These are phyloP conservation scores for Scaptomyza flava DNA, from an alignment of 2,888 invertebrate genomes.

Conservation along the genomic window DNA sequence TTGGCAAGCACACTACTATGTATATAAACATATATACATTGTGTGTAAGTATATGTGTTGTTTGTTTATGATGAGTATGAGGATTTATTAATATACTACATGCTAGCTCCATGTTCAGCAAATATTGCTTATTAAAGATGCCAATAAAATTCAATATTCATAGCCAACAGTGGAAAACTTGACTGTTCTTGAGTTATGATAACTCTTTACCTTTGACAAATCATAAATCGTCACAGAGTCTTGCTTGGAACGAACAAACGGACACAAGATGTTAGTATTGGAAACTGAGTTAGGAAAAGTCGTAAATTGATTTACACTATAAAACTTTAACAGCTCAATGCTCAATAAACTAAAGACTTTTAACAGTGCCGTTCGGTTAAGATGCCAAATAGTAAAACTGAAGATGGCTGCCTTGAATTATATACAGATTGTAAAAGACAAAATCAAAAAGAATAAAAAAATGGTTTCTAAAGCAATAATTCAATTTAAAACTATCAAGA, in stretches of 20 bases:
- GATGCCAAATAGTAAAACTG: neutral
- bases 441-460: neutral
- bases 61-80: slow-evolving; percentile 34
- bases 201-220: slow-evolving; percentile 1
- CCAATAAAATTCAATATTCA: slow-evolving; percentile 8
- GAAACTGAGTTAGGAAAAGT: neutral
- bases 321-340: neutral
- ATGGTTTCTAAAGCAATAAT: neutral
- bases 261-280: neutral
- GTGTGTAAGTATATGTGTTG: slow-evolving; percentile 1
- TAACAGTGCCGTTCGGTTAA: too few relatives aligned
- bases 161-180: neutral
- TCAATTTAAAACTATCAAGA: slow-evolving; percentile 4
- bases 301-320: slow-evolving; percentile 7
- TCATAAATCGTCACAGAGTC: neutral
- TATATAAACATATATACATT: neutral
- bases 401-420: too few relatives aligned
- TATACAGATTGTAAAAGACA: neutral
- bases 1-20: slow-evolving; percentile 9
- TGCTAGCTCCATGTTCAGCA: slow-evolving; percentile 17
- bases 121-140: slow-evolving; percentile 26
- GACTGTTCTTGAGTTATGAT: neutral
- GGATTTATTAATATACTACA: slow-evolving; percentile 1
- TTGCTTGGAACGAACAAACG: neutral
- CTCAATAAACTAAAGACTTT: neutral